phyloP scores from a whole-genome alignment of 2,888 invertebrate species.

The Zygogramma bicolorata region DNA sequence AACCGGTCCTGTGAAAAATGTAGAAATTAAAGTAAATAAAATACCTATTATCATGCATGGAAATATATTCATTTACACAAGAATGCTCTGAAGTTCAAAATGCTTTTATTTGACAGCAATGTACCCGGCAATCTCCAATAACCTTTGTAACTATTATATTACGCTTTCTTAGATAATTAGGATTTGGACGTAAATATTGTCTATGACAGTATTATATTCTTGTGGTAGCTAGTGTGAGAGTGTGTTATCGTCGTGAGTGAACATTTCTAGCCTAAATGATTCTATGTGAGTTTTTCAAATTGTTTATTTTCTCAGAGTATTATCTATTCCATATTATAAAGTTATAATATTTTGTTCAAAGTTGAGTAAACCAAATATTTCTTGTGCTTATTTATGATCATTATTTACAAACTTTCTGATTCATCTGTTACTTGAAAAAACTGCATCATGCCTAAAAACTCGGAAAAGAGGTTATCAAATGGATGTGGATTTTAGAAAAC shows the following conservation, averaged over 20 bases:
- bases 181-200: neutral
- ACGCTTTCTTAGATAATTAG: neutral
- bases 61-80: neutral
- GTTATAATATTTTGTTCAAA: too few relatives aligned
- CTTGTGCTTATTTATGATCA: too few relatives aligned
- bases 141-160: neutral
- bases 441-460: too few relatives aligned
- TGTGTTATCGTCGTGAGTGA: neutral
- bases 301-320: neutral
- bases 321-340: neutral
- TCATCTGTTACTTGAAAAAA: too few relatives aligned
- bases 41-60: neutral
- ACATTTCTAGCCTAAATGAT: neutral
- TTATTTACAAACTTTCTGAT: too few relatives aligned
- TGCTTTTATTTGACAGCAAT: neutral
- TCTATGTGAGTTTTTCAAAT: neutral
- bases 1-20: neutral
- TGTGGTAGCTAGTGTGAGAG: neutral
- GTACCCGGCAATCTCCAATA: neutral
- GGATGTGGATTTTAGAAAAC: too few relatives aligned
- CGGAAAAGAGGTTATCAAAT: too few relatives aligned
- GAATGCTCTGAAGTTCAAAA: neutral
- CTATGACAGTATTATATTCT: neutral
- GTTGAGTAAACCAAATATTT: too few relatives aligned
- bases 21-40: neutral